Evolutionary conservation across 1,140 invertebrate species (phyloP), one percentile per base, ranked within the genome.

Genomic region (Epicauta chinensis): DNA sequence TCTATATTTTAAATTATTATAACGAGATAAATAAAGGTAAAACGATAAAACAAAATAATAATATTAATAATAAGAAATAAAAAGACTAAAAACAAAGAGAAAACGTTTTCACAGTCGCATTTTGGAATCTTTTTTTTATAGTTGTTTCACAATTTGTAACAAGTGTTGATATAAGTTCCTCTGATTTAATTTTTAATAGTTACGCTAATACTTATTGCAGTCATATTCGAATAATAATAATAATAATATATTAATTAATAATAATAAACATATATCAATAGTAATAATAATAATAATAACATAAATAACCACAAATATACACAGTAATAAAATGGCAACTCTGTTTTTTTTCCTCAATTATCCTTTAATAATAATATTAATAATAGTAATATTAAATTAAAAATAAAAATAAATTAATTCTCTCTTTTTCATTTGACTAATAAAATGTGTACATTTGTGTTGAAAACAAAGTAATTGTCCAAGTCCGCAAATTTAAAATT

Each of bases 361-460:
- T 23, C n/a, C n/a, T 23, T 23, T 23, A 23, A 23, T 23, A 23
- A 23, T 23, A 23, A 7, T 23, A 23, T 7, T 23, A 23, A 23
- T 23, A 23, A 23, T 23, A 23, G 7, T 23, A 23, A 23, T 51
- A 30, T 51, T 35, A 51, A 51, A 49, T 45, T 52, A 58, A 38
- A 54, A 51, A 45, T 48, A 59, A 50, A 42, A 47, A 38, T 13
- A 16, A 9, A 47, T 23, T 47, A 34, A 47, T 16, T 37, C 41
- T 47, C 50, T 23, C 23, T 7, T n/a, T n/a, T n/a, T n/a, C n/a
- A n/a, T n/a, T 3, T 23, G 23, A 23, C 23, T 23, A 23, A 23
- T 23, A 23, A 23, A 23, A 23, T 44, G 58, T 62, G 54, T 62
- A 62, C 60, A 60, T 60, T 56, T 63, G 52, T 56, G 55, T 51